Conservation (phyloP, 2,113 vertebrate species). For the Stegostoma tigrinum region DNA sequence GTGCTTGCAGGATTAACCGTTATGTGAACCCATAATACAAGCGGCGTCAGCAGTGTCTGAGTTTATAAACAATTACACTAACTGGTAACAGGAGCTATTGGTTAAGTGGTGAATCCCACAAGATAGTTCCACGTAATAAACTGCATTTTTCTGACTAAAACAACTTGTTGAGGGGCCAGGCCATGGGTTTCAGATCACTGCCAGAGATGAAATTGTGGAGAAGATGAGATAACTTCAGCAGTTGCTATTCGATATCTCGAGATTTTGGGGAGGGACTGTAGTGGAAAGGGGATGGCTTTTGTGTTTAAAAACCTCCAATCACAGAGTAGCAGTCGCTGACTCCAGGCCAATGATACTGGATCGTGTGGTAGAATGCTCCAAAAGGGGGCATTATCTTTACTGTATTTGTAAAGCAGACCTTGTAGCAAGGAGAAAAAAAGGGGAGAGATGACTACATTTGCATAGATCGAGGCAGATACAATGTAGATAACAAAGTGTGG, state of each 20-base stretch:
- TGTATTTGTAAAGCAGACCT: too few species aligned
- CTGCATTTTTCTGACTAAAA: background rate
- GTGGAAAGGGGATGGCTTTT: background rate
- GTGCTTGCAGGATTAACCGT: background rate
- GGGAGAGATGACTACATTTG: background rate
- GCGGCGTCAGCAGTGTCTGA: background rate
- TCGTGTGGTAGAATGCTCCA: background rate
- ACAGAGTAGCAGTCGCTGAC: background rate
- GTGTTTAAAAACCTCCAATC: too few species aligned
- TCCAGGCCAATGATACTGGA: background rate
- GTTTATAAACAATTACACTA: background rate
- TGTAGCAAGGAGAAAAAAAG: too few species aligned
- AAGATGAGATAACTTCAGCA: background rate
- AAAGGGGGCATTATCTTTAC: background rate
- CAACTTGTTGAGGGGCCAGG: background rate
- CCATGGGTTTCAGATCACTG: background rate
- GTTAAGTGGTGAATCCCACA: background rate
- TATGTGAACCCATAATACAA: background rate
- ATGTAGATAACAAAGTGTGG: too few species aligned
- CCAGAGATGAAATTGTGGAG: background rate
- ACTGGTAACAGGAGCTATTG: background rate
- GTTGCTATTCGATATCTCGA: background rate
- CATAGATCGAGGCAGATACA: too few species aligned
- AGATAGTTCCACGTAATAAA: background rate
- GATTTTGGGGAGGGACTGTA: background rate